Base-by-base conservation (phyloP, 2,113 vertebrate species). In the Tragulus kanchil region DNA sequence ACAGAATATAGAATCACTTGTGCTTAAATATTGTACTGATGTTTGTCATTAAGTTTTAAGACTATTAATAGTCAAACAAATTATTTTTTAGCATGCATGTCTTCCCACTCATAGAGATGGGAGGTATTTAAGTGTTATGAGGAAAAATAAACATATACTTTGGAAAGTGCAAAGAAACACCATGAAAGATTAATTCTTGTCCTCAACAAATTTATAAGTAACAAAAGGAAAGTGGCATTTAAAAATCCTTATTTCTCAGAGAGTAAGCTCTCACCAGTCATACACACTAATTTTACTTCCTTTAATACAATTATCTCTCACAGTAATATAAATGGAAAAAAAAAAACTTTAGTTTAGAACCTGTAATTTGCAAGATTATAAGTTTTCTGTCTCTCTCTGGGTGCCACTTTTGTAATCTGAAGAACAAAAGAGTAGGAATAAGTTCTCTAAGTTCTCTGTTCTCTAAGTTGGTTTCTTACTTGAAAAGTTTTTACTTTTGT, bases 221-320 rank as follows among this genome's bases (percentile, higher is more conserved):
- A 64, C 45, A 85, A 79, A 93, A 69, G 4, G 4, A 89, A 21
- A 59, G 8, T 56, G 94, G 13, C 73, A 23, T 88, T 78, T 88
- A 45, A 75, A 78, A 42, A 36, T 92, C 19, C 64, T 0, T 75
- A n/a, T 89, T 88, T 93, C 52, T 93, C 28, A 45, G 78, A n/a
- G 36, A 6, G 4, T 73, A 78, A 64, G 23, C 4, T n/a, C n/a
- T 93, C 19, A 45, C 88, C 56, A 86, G 31, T 81, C 4, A 36
- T n/a, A 64, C 8, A 79, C 26, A 94, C 25, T 92, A 61, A 48
- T 75, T 78, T 81, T 11, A 73, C 61, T 95, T 62, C n/a, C 21
- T 87, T 90, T 84, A 69, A 56, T 83, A 87, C 77, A 26, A 77
- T 96, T 75, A 61, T 71, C 58, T 90, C n/a, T 95, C 59, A 15